Evolutionary conservation across 1,140 invertebrate genomes (phyloP).

Genomic region (Hylyphantes graminicola): DNA sequence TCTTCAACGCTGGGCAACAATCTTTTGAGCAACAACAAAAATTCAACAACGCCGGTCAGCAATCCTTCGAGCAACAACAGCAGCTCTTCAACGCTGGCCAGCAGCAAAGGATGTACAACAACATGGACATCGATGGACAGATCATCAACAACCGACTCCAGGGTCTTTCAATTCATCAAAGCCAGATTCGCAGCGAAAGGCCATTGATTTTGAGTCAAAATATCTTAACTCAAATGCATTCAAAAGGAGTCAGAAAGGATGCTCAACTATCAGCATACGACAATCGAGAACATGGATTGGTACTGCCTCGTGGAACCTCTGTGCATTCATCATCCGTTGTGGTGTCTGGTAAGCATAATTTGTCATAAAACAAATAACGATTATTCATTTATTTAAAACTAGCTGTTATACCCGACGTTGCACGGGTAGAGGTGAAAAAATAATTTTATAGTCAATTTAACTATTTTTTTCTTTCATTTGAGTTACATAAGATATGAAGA

Average conservation of each 20-base stretch:
- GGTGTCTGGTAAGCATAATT: constrained; percentile 31
- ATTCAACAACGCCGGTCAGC: background rate
- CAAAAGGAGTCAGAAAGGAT: background rate
- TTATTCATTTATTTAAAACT: background rate
- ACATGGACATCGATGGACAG: background rate
- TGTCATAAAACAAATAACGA: background rate
- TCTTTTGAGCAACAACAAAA: background rate
- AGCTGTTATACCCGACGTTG: too few species aligned
- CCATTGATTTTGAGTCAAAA: background rate
- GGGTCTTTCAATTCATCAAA: background rate
- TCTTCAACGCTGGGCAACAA: constrained; percentile 2
- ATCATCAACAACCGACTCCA: background rate
- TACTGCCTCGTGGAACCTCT: background rate
- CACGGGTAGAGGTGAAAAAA: too few species aligned
- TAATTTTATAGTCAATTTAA: too few species aligned
- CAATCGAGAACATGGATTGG: constrained; percentile 23
- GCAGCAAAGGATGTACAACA: background rate
- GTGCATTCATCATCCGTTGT: constrained; percentile 14
- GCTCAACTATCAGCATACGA: constrained; percentile 27
- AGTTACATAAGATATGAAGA: too few species aligned
- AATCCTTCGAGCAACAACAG: background rate
- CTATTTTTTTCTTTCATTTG: too few species aligned
- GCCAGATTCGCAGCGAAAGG: background rate
- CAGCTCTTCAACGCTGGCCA: background rate
- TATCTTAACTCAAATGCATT: background rate